Conservation (phyloP, 2,113 vertebrate species). For the Opisthocomus hoazin region DNA sequence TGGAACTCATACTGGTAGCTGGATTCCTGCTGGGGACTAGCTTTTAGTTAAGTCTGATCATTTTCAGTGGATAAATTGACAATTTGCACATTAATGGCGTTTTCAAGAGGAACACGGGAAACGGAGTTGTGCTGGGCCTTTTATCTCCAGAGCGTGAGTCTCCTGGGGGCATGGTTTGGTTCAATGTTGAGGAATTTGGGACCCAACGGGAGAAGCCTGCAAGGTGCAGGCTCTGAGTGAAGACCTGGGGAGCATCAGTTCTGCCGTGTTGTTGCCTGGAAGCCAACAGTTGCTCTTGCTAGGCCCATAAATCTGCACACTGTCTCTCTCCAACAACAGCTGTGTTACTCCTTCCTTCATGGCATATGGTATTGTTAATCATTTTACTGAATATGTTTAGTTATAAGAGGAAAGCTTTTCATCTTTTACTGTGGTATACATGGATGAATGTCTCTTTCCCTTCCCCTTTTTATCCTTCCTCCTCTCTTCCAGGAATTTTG, state of each 20-base stretch:
- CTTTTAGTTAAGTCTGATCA: neutral
- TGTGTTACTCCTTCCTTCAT: neutral
- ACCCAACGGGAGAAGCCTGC: neutral
- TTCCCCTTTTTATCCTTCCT: neutral
- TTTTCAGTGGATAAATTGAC: neutral
- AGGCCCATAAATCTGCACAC: neutral
- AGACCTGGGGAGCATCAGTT: neutral
- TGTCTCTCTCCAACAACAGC: neutral
- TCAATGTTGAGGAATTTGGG: neutral
- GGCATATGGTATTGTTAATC: neutral
- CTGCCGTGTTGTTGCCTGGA: accelerated
- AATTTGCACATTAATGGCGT: neutral
- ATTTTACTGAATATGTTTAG: neutral
- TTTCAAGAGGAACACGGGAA: neutral
- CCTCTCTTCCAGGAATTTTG: neutral
- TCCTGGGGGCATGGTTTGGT: neutral
- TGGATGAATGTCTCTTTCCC: neutral
- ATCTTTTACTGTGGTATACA: neutral
- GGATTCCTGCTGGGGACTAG: neutral
- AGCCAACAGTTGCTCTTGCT: neutral
- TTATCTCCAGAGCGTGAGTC: neutral
- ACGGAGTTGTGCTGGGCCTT: neutral
- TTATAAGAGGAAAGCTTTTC: neutral
- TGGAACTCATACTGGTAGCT: neutral
- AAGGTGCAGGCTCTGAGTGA: neutral